These are phyloP conservation scores for Helogale parvula DNA, from an alignment of 2,113 vertebrate species.

Conservation along the genomic window DNA sequence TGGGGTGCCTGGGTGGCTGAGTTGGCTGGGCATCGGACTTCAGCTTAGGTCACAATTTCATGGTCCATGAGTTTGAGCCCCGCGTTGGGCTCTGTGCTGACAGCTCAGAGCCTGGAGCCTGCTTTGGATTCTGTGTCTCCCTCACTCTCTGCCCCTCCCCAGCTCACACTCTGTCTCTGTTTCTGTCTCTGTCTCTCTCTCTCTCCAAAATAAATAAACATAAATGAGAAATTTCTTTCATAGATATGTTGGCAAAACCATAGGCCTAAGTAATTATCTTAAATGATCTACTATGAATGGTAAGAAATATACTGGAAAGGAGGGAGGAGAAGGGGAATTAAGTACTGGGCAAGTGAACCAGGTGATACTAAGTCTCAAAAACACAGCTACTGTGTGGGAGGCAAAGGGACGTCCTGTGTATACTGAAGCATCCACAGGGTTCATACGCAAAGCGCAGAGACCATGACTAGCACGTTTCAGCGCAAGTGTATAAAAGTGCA, in stretches of 20 bases:
- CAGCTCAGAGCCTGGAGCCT: too few relatives aligned
- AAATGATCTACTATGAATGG: neutral
- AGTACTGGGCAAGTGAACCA: neutral
- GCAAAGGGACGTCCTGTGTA: neutral
- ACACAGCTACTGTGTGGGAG: neutral
- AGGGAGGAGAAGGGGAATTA: neutral
- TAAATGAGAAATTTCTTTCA: neutral
- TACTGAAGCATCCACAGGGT: neutral
- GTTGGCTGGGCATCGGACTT: too few relatives aligned
- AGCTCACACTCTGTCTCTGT: too few relatives aligned
- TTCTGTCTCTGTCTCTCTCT: too few relatives aligned
- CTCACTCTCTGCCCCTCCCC: too few relatives aligned
- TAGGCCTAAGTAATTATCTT: neutral
- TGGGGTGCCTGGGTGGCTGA: too few relatives aligned
- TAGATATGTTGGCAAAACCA: neutral
- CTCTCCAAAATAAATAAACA: too few relatives aligned
- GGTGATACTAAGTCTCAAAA: neutral
- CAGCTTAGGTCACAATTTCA: too few relatives aligned
- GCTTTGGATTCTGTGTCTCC: too few relatives aligned
- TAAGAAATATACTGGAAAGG: neutral
- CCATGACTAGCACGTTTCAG: neutral
- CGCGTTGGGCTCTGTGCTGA: too few relatives aligned
- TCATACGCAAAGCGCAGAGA: neutral
- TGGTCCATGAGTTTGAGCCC: too few relatives aligned
- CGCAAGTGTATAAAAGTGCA: neutral